Evolutionary conservation across 2,113 vertebrate genomes (phyloP).

Genomic region (Calonectris borealis): DNA sequence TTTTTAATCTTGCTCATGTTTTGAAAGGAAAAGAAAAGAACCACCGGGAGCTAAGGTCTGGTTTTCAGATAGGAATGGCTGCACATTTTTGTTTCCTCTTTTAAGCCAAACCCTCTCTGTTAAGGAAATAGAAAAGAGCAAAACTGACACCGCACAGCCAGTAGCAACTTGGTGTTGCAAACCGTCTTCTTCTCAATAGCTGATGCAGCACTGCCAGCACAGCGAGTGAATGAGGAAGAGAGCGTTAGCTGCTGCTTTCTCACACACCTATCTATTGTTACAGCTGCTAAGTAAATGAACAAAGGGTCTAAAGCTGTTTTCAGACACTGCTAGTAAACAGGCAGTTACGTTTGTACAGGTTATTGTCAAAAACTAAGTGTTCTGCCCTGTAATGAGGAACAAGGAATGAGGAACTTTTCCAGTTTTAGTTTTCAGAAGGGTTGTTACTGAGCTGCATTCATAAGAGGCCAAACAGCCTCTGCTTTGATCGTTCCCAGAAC

Average conservation of each 20-base stretch:
- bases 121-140: constrained; percentile 26
- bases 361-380: not conserved
- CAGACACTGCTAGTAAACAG: not conserved
- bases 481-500: not conserved
- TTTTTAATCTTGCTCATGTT: not conserved
- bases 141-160: not conserved
- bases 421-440: not conserved
- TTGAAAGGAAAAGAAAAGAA: constrained; percentile 44
- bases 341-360: not conserved
- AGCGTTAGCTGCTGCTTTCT: not conserved
- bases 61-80: not conserved
- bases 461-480: not conserved
- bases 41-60: constrained; percentile 8
- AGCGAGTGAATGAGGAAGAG: not conserved
- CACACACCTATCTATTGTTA: not conserved
- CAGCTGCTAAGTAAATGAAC: not conserved
- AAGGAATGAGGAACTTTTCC: not conserved
- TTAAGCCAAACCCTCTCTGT: not conserved
- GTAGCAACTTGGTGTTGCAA: not conserved
- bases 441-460: not conserved
- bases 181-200: not conserved
- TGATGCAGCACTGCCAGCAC: not conserved
- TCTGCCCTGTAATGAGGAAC: not conserved
- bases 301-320: not conserved
- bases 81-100: constrained; percentile 60